A percentile compares a stretch with the other conserved stretches of the same genome.
Conservation (phyloP, 2,113 vertebrate species). For the Mus spicilegus region DNA sequence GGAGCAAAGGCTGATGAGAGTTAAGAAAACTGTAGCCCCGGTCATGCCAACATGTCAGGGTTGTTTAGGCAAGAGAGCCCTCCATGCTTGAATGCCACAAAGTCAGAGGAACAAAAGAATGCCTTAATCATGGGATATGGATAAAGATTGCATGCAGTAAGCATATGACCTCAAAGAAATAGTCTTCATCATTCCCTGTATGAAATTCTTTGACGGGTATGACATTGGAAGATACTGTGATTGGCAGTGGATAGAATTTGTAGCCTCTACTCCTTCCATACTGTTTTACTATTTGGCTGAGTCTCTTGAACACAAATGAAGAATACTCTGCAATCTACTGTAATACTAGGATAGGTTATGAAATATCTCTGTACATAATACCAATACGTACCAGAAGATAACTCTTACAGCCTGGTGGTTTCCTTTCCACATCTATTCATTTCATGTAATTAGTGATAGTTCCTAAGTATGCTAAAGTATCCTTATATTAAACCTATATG, state of each 20-base stretch:
- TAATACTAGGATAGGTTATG: not conserved
- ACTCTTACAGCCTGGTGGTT: not conserved
- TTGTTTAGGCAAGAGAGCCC: not conserved
- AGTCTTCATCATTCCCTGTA: not conserved
- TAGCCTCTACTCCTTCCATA: not conserved
- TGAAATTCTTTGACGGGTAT: not conserved
- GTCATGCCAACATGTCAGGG: not conserved
- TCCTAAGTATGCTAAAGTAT: not conserved
- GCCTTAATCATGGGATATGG: not conserved
- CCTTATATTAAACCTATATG: not conserved
- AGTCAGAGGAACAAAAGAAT: not conserved
- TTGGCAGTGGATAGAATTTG: not conserved
- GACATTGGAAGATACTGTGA: not conserved
- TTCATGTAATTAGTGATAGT: not conserved
- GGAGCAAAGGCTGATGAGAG: not conserved
- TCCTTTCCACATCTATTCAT: not conserved
- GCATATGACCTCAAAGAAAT: not conserved
- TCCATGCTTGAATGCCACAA: not conserved
- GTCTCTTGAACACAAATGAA: not conserved
- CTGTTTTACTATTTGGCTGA: not conserved
- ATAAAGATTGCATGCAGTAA: not conserved
- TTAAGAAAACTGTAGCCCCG: constrained; percentile 41
- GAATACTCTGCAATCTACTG: not conserved
- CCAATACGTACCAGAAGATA: not conserved
- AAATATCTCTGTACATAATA: not conserved